Base-by-base conservation (phyloP, 53 echinoderm and acorn worm genomes). In the Mesocentrotus franciscanus region DNA sequence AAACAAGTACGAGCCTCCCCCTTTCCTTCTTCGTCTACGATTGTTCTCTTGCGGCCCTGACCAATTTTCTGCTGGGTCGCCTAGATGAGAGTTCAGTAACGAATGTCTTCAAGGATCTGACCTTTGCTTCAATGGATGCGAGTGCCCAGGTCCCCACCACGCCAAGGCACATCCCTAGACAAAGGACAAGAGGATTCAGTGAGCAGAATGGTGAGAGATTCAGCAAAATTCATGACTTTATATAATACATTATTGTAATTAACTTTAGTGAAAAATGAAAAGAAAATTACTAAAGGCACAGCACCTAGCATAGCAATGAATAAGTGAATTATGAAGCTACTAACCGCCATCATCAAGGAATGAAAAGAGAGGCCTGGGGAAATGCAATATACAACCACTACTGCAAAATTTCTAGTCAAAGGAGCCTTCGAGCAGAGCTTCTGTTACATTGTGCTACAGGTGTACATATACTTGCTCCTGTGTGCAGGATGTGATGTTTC, bases 21-120 rank as follows among this genome's bases (percentile, higher is more conserved):
- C 97, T 99, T 12, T 97, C 99, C 6, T 96, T 99, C 58, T 99
- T 97, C 56, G 95, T 98, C 70, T 99, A 99, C 70, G 98, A 99
- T 74, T 99, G 99, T 90, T 97, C 97, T 71, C 93, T 97, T 39
- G 81, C 96, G 30, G 95, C 93, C n/a, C 96, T 99, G 75, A 96
- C 94, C 56, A 95, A 97, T 70, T 93, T 96, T 16, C 95, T 99
- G 9, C 95, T 98, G 74, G 96, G 95, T 34, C 96, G 94, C 0
- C 78, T 95, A 9, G 94, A 79, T 27, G 90, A 96, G 14, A 90
- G 90, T 56, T 55, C 93, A 15, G 95, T 89, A 5, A 95, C 55
- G 36, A 95, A 97, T 64, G 90, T 98, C 95, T 94, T 97, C 90
- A 96, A 97, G 91, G 99, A 99, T 78, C 91, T 97, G 12, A 97